Base-by-base conservation (phyloP, 2,797 vertebrate genomes). In the Chaunax sp. region DNA sequence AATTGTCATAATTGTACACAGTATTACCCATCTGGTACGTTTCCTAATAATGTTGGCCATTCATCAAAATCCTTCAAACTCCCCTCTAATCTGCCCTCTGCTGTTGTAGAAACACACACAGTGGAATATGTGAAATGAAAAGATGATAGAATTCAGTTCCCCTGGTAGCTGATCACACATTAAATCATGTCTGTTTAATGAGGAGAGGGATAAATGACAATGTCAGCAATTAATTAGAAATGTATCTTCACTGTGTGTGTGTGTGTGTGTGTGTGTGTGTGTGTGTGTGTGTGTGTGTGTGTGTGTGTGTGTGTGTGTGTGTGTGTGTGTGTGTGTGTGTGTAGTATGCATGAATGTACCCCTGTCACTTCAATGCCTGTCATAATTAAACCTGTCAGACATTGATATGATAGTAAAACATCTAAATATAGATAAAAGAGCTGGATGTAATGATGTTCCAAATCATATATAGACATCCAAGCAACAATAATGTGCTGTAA, bases 171-270 rank as follows among this genome's bases (percentile, higher is more conserved):
- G 84, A 89, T 89, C 79, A 87, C 87, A 90, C 84, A 85, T 87
- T 92, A 92, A 91, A 92, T 92, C 90, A 90, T 60, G 75, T 72
- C 84, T 81, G 78, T 87, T 89, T 90, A 94, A 92, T 89, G 82
- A 89, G 83, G 71, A 74, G 64, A 60, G 74, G 84, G 85, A 92
- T 91, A 86, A 91, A 90, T 91, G 87, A 90, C 89, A 87, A 59
- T 72, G 81, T 85, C 86, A 72, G 82, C 82, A 87, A 89, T 92
- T 92, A 92, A 93, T 92, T 89, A 85, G 57, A 69, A 85, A 79
- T 69, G 71, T 88, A 82, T 90, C 85, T 91, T 86, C 80, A 75
- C 76, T 81, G 56, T 52, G 33, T 77, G 49, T 60, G 49, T 10
- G 13, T 33, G 51, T 62, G 49, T 22, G 18, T 23, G 0, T n/a